phyloP scores from a whole-genome alignment of 2,113 vertebrate genomes.

The Rallus limicola region DNA sequence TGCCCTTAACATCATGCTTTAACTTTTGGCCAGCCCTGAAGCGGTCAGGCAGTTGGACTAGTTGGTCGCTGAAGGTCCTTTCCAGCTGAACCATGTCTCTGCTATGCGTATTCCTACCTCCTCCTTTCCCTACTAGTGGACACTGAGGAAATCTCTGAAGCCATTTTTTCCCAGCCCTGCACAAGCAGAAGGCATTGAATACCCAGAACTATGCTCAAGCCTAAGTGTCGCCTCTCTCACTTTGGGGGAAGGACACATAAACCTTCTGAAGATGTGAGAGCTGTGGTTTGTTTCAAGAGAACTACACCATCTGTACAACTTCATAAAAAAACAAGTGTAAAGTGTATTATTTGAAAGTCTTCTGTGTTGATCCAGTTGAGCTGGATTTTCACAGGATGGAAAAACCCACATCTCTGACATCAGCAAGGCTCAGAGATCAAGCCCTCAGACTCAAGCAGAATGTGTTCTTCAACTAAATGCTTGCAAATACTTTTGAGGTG shows the following conservation, averaged over 20 bases:
- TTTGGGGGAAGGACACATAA: background rate
- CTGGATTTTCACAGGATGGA: background rate
- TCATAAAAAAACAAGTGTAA: background rate
- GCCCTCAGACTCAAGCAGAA: background rate
- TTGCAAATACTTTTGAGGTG: background rate
- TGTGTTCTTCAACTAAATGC: background rate
- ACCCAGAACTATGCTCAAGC: background rate
- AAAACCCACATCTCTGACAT: too few relatives aligned
- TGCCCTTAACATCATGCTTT: background rate
- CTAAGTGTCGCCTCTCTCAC: too few relatives aligned
- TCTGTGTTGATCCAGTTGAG: background rate
- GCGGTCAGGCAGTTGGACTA: background rate
- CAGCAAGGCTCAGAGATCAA: background rate
- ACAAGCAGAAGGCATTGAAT: background rate
- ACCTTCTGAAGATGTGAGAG: background rate
- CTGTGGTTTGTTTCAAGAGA: background rate
- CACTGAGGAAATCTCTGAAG: background rate
- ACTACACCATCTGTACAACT: background rate
- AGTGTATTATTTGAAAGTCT: background rate
- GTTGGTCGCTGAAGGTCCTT: background rate
- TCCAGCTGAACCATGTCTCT: background rate
- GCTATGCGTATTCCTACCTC: background rate
- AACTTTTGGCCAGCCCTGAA: background rate
- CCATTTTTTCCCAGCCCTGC: background rate
- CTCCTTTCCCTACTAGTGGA: background rate